Conservation (phyloP, 2,888 invertebrate genomes). For the Torymus tubicola region DNA sequence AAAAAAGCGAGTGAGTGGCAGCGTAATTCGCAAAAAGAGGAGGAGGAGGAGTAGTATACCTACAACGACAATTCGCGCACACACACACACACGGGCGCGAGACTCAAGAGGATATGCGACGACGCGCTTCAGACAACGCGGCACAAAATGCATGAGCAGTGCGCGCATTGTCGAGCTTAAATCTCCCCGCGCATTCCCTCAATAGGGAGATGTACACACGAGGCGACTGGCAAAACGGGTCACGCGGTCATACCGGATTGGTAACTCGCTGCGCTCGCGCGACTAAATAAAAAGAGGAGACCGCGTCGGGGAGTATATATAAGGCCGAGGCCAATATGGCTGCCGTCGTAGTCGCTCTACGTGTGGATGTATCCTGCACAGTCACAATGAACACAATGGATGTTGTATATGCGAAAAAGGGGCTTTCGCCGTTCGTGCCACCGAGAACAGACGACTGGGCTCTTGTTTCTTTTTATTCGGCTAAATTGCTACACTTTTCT, state of each 20-base stretch:
- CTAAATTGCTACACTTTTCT: conserved; percentile 34
- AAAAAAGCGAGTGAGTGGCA: background rate
- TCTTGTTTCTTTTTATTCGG: background rate
- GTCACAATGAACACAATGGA: conserved; percentile 46
- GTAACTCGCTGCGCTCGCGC: conserved; percentile 49
- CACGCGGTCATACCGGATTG: conserved; percentile 64
- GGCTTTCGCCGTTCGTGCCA: background rate
- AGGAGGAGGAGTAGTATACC: background rate
- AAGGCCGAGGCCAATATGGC: conserved; percentile 46
- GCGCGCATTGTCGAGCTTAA: conserved; percentile 25
- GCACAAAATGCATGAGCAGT: background rate
- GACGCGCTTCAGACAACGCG: too few relatives aligned
- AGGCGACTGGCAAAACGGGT: conserved; percentile 59
- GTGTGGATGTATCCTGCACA: background rate
- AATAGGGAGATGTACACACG: conserved; percentile 10
- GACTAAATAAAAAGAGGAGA: conserved; percentile 48
- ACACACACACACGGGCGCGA: too few relatives aligned
- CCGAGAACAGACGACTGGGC: background rate
- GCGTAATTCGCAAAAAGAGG: conserved; percentile 1
- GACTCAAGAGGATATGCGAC: too few relatives aligned
- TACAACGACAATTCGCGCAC: too few relatives aligned
- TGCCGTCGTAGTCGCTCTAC: background rate
- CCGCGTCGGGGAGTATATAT: conserved; percentile 30
- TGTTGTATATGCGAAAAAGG: background rate
- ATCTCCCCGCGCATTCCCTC: conserved; percentile 30